Conservation (phyloP, 2,888 invertebrate species). For the Galerucella nymphaeae region DNA sequence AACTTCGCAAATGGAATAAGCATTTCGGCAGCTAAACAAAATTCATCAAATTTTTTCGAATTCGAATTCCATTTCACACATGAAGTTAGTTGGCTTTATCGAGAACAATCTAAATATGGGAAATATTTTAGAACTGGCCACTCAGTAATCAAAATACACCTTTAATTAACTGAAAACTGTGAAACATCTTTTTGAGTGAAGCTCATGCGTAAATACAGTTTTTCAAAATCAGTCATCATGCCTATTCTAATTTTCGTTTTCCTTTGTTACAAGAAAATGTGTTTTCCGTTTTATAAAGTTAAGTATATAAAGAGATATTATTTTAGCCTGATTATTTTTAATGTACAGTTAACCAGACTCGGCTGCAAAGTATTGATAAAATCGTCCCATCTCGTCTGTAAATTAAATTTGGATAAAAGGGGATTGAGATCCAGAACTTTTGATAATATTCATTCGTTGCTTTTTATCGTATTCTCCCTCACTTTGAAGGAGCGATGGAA, state of each 20-base stretch:
- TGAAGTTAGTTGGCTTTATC: no score
- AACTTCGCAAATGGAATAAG: no score
- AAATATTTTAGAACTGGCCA: no score
- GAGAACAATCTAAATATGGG: no score
- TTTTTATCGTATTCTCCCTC: neutral
- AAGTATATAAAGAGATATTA: neutral
- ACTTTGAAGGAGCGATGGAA: neutral
- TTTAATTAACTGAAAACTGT: no score
- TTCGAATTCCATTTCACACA: no score
- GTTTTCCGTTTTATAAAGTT: conserved; percentile 3
- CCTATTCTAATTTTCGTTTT: conserved; percentile 2
- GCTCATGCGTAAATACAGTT: no score
- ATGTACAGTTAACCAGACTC: conserved; percentile 6
- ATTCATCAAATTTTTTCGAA: no score
- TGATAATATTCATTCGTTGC: neutral
- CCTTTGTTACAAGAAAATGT: neutral
- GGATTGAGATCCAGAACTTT: neutral
- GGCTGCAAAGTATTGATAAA: conserved; percentile 15
- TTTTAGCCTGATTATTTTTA: neutral
- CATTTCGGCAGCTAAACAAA: no score
- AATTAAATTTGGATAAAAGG: conserved; percentile 17
- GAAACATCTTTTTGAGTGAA: no score
- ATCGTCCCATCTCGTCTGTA: neutral
- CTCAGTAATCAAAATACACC: no score
- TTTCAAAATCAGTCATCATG: no score